Percentiles rank a stretch among this genome's conserved stretches.
Conservation (phyloP, 2,888 invertebrate species). For the Tenthredo distinguenda region DNA sequence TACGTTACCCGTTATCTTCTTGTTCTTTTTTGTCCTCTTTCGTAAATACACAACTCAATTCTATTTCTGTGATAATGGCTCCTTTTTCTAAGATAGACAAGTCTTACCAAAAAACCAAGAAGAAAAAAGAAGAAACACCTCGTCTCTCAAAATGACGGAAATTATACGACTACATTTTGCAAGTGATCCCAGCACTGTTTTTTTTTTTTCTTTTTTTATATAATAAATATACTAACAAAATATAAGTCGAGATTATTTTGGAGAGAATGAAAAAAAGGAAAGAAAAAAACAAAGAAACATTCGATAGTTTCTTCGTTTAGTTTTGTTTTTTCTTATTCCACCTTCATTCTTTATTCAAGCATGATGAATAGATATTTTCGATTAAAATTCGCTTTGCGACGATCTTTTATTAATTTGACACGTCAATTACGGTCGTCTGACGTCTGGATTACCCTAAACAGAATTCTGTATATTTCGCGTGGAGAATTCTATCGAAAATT, state of each 20-base stretch:
- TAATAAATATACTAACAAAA: background rate
- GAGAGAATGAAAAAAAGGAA: background rate
- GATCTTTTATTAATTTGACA: background rate
- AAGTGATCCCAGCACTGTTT: constrained; percentile 29
- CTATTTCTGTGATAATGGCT: background rate
- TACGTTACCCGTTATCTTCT: background rate
- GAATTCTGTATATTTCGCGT: background rate
- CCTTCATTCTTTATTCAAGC: background rate
- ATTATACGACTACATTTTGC: constrained; percentile 18
- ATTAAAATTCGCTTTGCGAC: background rate
- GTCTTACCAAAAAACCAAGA: background rate
- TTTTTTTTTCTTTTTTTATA: background rate
- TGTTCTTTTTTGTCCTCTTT: background rate
- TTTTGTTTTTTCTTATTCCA: background rate
- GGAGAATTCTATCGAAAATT: constrained; percentile 19
- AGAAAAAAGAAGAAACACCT: background rate
- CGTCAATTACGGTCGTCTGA: too few species aligned
- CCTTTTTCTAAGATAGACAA: background rate
- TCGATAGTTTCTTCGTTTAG: background rate
- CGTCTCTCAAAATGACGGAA: constrained; percentile 8
- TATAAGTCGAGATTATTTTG: constrained; percentile 15
- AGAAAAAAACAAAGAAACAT: background rate
- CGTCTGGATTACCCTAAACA: background rate
- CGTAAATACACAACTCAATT: background rate
- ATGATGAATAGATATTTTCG: background rate